Evolutionary conservation across 2,797 vertebrate species (phyloP).

Genomic region (Karalla daura): DNA sequence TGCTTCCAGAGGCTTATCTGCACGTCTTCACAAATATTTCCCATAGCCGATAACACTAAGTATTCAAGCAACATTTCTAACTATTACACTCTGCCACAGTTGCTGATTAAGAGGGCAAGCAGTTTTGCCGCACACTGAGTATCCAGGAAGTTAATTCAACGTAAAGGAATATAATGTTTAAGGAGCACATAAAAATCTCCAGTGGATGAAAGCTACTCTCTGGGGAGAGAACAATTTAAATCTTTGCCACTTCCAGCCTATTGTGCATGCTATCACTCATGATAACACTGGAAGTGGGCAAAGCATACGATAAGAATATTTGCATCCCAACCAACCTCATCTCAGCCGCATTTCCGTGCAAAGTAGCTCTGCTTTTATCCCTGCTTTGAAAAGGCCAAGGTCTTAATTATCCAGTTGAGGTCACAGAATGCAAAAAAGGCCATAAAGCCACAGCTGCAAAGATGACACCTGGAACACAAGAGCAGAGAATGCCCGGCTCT

Average conservation of each 20-base stretch:
- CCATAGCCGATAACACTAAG: background rate
- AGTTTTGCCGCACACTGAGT: background rate
- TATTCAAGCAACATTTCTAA: conserved; percentile 8
- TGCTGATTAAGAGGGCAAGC: background rate
- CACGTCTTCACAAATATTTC: conserved; percentile 9
- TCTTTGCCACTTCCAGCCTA: background rate
- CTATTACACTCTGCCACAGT: background rate
- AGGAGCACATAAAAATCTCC: background rate
- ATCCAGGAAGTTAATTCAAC: background rate
- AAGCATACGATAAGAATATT: background rate
- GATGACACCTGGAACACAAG: background rate
- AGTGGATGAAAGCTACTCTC: conserved; percentile 7
- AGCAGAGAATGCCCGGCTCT: background rate
- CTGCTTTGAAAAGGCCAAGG: background rate
- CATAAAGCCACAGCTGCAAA: background rate
- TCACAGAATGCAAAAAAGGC: conserved; percentile 1
- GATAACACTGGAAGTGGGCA: background rate
- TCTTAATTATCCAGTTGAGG: background rate
- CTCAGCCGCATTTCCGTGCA: background rate
- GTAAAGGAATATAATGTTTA: background rate
- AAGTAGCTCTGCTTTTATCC: background rate
- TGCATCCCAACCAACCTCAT: background rate
- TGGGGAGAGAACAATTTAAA: background rate
- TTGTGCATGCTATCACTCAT: background rate
- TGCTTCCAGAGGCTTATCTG: background rate